Evolutionary conservation across 2,797 vertebrate genomes (phyloP), one percentile per base, ranked within the genome.

Genomic region (Danio tinwini): DNA sequence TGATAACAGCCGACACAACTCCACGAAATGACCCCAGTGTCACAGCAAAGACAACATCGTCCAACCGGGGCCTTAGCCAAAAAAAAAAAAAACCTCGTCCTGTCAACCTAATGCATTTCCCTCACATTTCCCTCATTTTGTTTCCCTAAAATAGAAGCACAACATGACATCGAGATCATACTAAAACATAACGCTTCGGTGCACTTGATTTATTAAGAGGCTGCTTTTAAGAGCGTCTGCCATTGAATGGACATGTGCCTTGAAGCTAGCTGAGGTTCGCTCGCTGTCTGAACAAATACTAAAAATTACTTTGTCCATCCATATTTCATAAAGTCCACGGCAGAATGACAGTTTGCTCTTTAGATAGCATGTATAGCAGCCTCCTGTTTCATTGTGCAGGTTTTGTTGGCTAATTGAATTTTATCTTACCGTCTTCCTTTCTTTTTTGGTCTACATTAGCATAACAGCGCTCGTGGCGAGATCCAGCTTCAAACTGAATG

Each of bases 101-200:
- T 85, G 87, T 90, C 88, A 86, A 81, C 83, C 75, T 90, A 90
- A 91, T 92, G 87, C 86, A 78, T 90, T 89, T 90, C 88, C 88
- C 86, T 91, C 89, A 90, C 65, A 69, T 76, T 74, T 69, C 55
- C 52, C 39, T n/a, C 47, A 37, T 64, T 62, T 44, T 74, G 17
- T 61, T 88, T 87, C 81, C 67, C 81, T 29, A 19, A 83, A 82
- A 85, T 78, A 81, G 65, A 80, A 63, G 73, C 80, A 55, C 1
- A 47, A 67, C 83, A 82, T 65, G 37, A 44, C 81, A 52, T 76
- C 76, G 76, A 59, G 86, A 86, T 81, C 61, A 80, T 78, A 87
- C 80, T 67, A 21, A 80, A 85, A 82, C 84, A 73, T 85, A 84
- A 88, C 68, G 81, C 70, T 65, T 8, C 52, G 88, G 52, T 53